Evolutionary conservation across 2,888 invertebrate genomes (phyloP), one percentile per base, ranked within the genome.

Genomic region (Drosophila borborema): DNA sequence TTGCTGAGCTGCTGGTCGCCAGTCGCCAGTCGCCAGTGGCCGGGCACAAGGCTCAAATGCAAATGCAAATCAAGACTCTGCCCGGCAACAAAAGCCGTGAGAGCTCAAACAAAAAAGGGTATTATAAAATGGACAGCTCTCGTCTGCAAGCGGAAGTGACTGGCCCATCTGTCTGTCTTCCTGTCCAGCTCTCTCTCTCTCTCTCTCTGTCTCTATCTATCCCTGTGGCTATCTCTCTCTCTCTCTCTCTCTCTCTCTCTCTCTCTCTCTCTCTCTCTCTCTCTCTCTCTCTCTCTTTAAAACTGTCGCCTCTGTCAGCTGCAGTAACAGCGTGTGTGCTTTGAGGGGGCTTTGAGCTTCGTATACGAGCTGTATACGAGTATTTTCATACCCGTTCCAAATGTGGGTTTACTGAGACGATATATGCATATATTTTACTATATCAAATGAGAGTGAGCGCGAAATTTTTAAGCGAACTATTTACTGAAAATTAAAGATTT

Each of bases 61-160:
- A 69, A 74, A 80, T 80, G 81, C 78, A 81, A 81, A 78, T 77
- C 78, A 81, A 77, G 72, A 72, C 81, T 76, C 76, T 70, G 75
- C 72, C 61, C 64, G 68, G 74, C 82, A 84, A 85, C 82, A 82
- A 80, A 72, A 77, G 70, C 77, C 58, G 66, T 67, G 53, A 62
- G 63, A 72, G 72, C 84, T 76, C 76, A 72, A 70, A 64, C 65
- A 75, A 75, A 75, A 79, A 80, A 84, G 86, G 73, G 85, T 82
- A 85, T 85, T 85, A 80, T 76, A 78, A 86, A 86, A 85, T 77
- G 75, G 77, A 80, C 77, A 70, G 72, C 49, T 36, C 55, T 46
- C 38, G 54, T 63, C 59, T 45, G 58, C 69, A 64, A 61, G 72
- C 80, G 76, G 80, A 79, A 76, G 79, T 76, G 63, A 79, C 76